Base-by-base conservation (phyloP, 2,113 vertebrate genomes). In the Notiomystis cincta region DNA sequence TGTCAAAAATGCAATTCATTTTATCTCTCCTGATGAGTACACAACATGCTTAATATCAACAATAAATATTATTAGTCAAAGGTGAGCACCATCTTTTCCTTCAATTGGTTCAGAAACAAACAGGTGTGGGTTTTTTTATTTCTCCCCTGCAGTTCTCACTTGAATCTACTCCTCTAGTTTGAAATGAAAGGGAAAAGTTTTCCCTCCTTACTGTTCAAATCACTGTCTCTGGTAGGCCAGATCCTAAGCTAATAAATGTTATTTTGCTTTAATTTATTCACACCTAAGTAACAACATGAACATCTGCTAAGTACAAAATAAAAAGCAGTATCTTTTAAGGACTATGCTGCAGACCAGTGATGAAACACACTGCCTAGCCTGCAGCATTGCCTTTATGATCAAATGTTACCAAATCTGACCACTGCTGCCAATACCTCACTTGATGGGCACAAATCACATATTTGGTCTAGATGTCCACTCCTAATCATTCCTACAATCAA, bases 61-160 rank as follows among this genome's bases (percentile, higher is more conserved):
- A 71, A 57, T 47, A 71, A 50, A 60, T 8, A 10, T 24, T 65
- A 47, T 38, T 53, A 84, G 8, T 33, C 28, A 72, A 83, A 61
- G 22, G 20, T 44, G 13, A 72, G 44, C 8, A 31, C 8, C 24
- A 79, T 22, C 21, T 77, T 57, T 87, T 60, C 45, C 20, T 95
- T 89, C 54, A 82, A 47, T 6, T 79, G 15, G 5, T 48, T 80
- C n/a, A 81, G 60, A 84, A 91, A 73, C 17, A 57, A 64, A 14
- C 21, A 77, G 4, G 1, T 16, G 4, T 0, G 0, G 9, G 23
- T 40, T 20, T 14, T 48, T 16, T 9, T 13, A 44, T n/a, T 75
- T 30, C 69, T 40, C 10, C 12, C 4, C 15, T 54, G 48, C 22
- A 79, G 38, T 54, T 82, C 20, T 60, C 5, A 3, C 7, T 37